Evolutionary conservation across 2,888 invertebrate genomes (phyloP).

Genomic region (Philereme transversata): DNA sequence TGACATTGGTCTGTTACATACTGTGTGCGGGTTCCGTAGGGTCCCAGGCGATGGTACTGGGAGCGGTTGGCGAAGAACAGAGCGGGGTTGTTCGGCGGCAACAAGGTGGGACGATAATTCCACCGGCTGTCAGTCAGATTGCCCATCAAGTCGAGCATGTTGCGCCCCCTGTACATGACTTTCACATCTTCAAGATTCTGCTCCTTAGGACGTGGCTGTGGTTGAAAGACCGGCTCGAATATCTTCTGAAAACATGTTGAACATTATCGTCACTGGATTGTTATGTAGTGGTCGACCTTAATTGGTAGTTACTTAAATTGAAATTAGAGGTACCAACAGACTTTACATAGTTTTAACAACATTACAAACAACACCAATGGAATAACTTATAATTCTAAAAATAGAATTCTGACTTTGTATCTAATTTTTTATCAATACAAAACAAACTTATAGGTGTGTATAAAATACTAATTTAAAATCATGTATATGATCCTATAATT

Average conservation of each 20-base stretch:
- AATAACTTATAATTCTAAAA: background rate
- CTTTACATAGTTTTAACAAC: background rate
- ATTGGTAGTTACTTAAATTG: no score
- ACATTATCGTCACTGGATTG: background rate
- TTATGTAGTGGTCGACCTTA: no score
- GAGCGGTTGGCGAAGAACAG: conserved; percentile 86
- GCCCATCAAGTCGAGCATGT: conserved; percentile 84
- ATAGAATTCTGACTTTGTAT: background rate
- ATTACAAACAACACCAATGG: background rate
- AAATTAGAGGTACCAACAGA: no score
- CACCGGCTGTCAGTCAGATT: conserved; percentile 82
- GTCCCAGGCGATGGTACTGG: conserved; percentile 84
- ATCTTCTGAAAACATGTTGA: conserved; percentile 65
- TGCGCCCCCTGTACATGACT: conserved; percentile 79
- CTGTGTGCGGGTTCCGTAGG: conserved; percentile 82
- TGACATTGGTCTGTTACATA: conserved; percentile 82
- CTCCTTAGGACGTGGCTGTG: conserved; percentile 74
- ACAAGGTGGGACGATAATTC: conserved; percentile 80
- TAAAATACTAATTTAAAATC: background rate
- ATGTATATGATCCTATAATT: conserved; percentile 46
- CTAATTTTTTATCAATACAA: conserved; percentile 5
- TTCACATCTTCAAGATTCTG: conserved; percentile 67
- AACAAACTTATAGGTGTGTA: background rate
- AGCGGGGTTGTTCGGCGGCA: conserved; percentile 83
- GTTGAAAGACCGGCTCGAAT: conserved; percentile 73